Conservation (phyloP, 2,797 vertebrate genomes). For the Chrysocyon brachyurus region DNA sequence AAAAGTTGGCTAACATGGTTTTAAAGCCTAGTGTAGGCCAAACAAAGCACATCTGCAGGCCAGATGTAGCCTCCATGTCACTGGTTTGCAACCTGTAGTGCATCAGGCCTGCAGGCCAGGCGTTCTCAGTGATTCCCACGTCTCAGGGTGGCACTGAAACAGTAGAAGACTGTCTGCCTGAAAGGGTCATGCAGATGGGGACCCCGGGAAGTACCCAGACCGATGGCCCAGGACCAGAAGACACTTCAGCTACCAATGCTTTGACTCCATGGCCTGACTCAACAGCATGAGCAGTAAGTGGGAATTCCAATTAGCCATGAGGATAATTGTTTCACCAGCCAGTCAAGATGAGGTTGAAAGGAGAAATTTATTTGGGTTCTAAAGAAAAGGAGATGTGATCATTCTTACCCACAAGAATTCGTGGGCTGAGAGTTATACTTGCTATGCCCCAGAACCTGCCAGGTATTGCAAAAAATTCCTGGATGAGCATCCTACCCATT, state of each 20-base stretch:
- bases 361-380: background rate
- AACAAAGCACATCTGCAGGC: slow-evolving; percentile 44
- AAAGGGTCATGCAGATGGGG: background rate
- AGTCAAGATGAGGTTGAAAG: background rate
- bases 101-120: background rate
- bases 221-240: background rate
- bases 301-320: background rate
- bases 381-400: background rate
- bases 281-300: background rate
- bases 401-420: background rate
- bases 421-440: background rate
- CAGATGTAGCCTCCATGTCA: background rate
- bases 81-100: background rate
- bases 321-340: background rate
- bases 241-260: background rate
- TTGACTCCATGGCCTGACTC: background rate
- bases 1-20: slow-evolving; percentile 39
- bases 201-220: rapidly evolving
- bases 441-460: background rate
- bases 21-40: background rate
- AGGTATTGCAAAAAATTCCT: background rate
- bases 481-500: background rate
- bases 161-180: too few species aligned
- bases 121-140: background rate
- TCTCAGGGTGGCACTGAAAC: too few species aligned